Evolutionary conservation across 2,113 vertebrate species (phyloP), one percentile per base, ranked within the genome.

Genomic region (Vanacampus margaritifer): DNA sequence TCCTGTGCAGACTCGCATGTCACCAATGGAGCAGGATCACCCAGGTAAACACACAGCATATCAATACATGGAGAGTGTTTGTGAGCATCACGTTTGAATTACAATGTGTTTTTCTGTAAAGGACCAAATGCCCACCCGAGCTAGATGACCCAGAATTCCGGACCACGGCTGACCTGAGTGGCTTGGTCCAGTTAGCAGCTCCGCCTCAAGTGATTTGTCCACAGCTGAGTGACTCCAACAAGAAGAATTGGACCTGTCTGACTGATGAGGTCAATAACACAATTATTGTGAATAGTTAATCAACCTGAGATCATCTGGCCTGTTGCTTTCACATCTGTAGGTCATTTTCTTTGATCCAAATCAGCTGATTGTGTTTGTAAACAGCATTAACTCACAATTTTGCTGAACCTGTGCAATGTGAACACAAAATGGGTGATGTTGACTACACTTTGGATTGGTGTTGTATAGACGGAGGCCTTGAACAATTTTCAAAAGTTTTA

Each of bases 41-140:
- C 94, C 83, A 94, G 96, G 97, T 98, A 82, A 88, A 80, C 65
- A 7, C 13, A 68, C 46, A 28, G 1, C 26, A 3, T 16, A 3
- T 21, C 14, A 37, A 37, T 32, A 57, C 12, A 24, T 64, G 0
- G 5, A 17, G 8, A 12, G 0, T 21, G 7, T 43, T 46, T n/a
- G 12, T 51, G 28, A n/a, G 14, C 23, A 2, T 41, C 24, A 16
- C 12, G 41, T 35, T 60, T 60, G 59, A 19, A 41, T 23, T 19
- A 41, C 1, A 37, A 60, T 24, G 14, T 68, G 65, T 81, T 28
- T 68, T 45, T 65, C 11, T 68, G 67, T 37, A 66, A 66, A 98
- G 96, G 91, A 93, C 93, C 73, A 96, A 95, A 76, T 96, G 94
- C 0, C 89, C 93, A 81, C 91, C 93, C 67, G 95, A 96, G 75